Evolutionary conservation across 2,113 vertebrate species (phyloP), one percentile per base, ranked within the genome.

Genomic region (Acrocephalus kingi): DNA sequence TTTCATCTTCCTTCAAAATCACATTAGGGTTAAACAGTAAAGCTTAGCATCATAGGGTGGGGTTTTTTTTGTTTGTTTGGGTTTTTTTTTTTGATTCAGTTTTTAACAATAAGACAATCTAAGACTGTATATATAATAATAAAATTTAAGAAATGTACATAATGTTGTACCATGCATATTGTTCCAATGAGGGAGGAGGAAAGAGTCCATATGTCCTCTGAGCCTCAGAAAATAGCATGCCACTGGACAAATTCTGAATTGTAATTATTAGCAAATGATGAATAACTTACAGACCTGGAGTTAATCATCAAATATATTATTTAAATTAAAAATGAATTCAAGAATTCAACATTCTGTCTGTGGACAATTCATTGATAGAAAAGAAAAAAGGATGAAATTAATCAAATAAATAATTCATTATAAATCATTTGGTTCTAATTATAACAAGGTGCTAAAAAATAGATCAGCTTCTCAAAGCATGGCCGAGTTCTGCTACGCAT

Each of bases 371-470:
- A 88, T 64, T 93, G 75, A 69, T 23, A 93, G 82, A 69, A 85
- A 80, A 92, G 18, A 82, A 89, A 84, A 96, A 92, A 87, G 48
- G 71, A 55, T 75, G 4, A 90, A 95, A 96, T 95, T 77, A 92
- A 96, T 95, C 82, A 97, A 94, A 93, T 95, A 91, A 96, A 97
- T 94, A 93, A 96, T 97, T 96, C 2, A 94, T 81, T 68, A 67
- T 90, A 88, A 96, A 90, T 93, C 58, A 85, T 19, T 56, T 4
- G 1, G n/a, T 79, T 87, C 79, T 96, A 95, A 97, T 97, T 95
- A 94, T 96, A 96, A 82, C 52, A 91, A 68, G 66, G 56, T 75
- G 87, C 54, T 93, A 94, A 89, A 95, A 95, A 96, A 96, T 71
- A 64, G 87, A 96, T 97, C 85, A 45, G 64, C 76, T 90, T 77